Evolutionary conservation across 2,113 vertebrate genomes (phyloP).

Genomic region (Esox niger): DNA sequence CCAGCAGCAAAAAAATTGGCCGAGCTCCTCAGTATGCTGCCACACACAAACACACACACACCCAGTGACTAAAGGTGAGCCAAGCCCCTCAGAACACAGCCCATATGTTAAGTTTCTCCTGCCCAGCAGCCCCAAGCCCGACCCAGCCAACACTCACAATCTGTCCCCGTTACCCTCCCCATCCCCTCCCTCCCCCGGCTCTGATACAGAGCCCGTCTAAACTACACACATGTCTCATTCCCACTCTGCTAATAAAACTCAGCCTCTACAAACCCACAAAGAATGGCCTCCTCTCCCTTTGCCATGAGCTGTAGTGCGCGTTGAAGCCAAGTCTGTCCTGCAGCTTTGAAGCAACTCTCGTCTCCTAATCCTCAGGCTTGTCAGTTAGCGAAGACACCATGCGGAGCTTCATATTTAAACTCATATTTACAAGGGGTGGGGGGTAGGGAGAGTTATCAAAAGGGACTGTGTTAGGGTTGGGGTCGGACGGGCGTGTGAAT

Average conservation of each 20-base stretch:
- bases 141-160: constrained; percentile 68
- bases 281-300: constrained; percentile 9
- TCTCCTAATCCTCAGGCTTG: background rate
- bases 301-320: constrained; percentile 16
- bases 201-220: constrained; percentile 51
- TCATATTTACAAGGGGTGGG: background rate
- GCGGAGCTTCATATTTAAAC: constrained; percentile 9
- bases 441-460: background rate
- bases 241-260: constrained; percentile 13
- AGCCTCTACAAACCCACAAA: constrained; percentile 15
- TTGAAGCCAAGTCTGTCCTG: background rate
- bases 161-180: constrained; percentile 56
- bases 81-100: constrained; percentile 61
- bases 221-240: constrained; percentile 43
- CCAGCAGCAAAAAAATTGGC: constrained; percentile 62
- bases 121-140: background rate
- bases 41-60: constrained; percentile 19
- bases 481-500: background rate
- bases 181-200: constrained; percentile 38
- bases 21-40: constrained; percentile 61
- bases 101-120: constrained; percentile 63
- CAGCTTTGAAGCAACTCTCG: constrained; percentile 9
- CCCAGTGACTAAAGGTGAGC: constrained; percentile 61
- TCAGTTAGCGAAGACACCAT: no score
- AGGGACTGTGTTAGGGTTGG: background rate